Evolutionary conservation across 2,797 vertebrate genomes (phyloP), one percentile per base, ranked within the genome.

Genomic region (Spheniscus humboldti): DNA sequence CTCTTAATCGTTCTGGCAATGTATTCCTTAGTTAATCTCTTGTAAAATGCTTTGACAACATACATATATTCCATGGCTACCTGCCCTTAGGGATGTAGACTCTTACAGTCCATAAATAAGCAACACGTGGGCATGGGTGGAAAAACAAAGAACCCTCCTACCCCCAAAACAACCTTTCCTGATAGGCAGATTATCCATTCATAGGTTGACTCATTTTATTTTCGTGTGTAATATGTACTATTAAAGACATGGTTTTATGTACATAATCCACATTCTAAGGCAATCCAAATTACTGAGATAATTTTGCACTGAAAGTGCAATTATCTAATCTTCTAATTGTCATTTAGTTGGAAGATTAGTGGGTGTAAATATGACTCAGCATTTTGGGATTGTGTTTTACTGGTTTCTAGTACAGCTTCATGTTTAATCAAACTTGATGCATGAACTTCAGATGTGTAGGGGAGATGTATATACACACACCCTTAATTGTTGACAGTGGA

Each of bases 71-170:
- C 20, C 2, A 3, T 50, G 63, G 3, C 18, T 79, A 11, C 35
- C 48, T 88, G 22, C 13, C 25, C 2, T 8, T 56, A 28, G 11
- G 17, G 8, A 8, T 75, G 6, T 22, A 48, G 35, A 20, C 6
- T 68, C 30, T 60, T 47, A 5, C 6, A 43, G 31, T 64, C 48
- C 4, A 2, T 53, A 56, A 83, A 35, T 30, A 66, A 73, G 10
- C 0, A 0, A 12, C 4, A 20, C 1, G 1, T 43, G 11, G 19
- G 5, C 2, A 5, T 33, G n/a, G n/a, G 16, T 30, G 28, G 23
- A 67, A 47, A 69, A 47, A 7, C 16, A 24, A 9, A 18, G 28
- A 63, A 28, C 10, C 8, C 7, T 67, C 11, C 15, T 71, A 59
- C 13, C 12, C 16, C 14, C 10, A 45, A 47, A 86, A 9, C 31